Evolutionary conservation across 2,113 vertebrate species (phyloP).

Genomic region (Phylloscopus trochiloides): DNA sequence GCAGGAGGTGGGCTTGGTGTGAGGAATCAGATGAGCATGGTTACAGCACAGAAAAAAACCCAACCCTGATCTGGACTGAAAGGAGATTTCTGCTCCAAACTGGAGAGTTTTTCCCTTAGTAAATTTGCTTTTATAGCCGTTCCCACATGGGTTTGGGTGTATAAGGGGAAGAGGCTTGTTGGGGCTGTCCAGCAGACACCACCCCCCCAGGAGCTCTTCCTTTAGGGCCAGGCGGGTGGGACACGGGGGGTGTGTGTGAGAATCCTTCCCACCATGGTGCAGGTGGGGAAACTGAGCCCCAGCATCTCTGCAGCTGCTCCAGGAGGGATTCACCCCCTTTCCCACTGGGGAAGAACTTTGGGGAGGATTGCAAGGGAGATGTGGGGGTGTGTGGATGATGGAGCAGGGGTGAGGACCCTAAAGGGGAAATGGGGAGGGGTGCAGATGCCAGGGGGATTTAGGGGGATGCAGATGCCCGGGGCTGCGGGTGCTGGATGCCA

Average conservation of each 20-base stretch:
- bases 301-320: accelerated
- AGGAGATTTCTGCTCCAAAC: neutral
- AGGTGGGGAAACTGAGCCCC: neutral
- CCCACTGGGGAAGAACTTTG: no score
- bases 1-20: neutral
- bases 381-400: neutral
- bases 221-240: neutral
- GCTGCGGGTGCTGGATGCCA: neutral
- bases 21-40: accelerated
- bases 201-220: neutral
- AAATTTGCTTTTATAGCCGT: neutral
- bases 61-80: neutral
- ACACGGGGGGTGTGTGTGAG: accelerated
- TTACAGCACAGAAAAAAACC: accelerated
- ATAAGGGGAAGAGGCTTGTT: neutral
- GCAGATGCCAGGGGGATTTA: neutral
- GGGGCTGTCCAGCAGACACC: neutral
- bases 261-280: neutral
- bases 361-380: no score
- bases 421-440: neutral
- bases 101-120: neutral
- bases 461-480: neutral
- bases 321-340: neutral
- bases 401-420: neutral
- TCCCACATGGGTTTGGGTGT: neutral